A percentile compares a stretch with the other conserved stretches of the same genome.
These are phyloP conservation scores for Bos taurus DNA, from an alignment of 2,113 vertebrate species.

Conservation along the genomic window DNA sequence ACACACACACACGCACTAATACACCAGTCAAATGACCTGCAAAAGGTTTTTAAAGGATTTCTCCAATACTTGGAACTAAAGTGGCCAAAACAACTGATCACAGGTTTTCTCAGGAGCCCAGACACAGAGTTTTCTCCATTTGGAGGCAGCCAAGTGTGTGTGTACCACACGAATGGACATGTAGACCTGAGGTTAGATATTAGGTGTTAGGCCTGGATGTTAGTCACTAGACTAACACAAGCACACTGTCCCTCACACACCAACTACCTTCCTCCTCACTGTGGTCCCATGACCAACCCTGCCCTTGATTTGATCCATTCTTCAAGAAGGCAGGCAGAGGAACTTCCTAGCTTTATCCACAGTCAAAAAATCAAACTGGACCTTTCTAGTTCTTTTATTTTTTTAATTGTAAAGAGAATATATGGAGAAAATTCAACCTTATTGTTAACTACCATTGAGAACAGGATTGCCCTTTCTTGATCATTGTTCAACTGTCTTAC, in stretches of 20 bases:
- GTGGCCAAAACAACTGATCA: background rate
- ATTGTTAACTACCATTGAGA: background rate
- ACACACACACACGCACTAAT: accelerated
- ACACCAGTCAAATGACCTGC: background rate
- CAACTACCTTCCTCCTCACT: background rate
- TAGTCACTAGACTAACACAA: background rate
- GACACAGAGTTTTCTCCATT: background rate
- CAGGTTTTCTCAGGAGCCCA: background rate
- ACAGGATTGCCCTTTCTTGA: background rate
- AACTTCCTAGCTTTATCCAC: background rate
- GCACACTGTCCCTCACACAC: background rate
- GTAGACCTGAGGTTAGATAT: background rate
- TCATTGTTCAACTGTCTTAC: background rate
- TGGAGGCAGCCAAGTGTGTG: background rate
- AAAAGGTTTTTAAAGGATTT: background rate
- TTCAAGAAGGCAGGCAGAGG: background rate
- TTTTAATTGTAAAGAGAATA: background rate
- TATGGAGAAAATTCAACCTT: background rate
- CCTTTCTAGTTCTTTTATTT: background rate
- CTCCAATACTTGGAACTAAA: background rate
- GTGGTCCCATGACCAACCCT: background rate
- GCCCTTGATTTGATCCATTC: background rate
- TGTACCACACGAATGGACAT: background rate
- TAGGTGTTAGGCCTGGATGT: background rate
- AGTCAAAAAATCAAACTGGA: background rate